Percentiles rank a stretch among this genome's conserved stretches.
These are phyloP conservation scores for Trichopoda pennipes DNA, from an alignment of 2,888 invertebrate genomes.

Conservation along the genomic window DNA sequence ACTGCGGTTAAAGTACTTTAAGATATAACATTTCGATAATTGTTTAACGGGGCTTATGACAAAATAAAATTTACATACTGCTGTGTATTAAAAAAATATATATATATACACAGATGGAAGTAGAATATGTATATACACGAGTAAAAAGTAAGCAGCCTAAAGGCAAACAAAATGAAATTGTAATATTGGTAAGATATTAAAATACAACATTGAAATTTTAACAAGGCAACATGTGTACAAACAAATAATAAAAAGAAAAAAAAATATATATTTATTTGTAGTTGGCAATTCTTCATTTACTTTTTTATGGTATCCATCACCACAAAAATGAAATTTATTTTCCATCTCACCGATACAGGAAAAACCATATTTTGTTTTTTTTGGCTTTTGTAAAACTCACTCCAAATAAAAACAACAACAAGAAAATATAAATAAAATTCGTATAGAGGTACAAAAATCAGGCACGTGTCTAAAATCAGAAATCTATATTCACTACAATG, in stretches of 20 bases:
- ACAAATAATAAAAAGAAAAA: slow-evolving; percentile 5
- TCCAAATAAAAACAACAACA: background rate
- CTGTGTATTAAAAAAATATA: no score
- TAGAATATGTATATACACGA: background rate
- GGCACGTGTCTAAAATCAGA: slow-evolving; percentile 29
- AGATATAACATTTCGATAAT: slow-evolving; percentile 16
- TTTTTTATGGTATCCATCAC: slow-evolving; percentile 44
- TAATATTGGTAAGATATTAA: slow-evolving; percentile 52
- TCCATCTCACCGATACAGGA: background rate
- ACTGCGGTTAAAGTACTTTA: background rate
- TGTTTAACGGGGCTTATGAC: slow-evolving; percentile 6
- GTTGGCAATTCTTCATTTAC: slow-evolving; percentile 33
- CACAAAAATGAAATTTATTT: slow-evolving; percentile 1
- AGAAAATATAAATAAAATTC: background rate
- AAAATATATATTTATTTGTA: slow-evolving; percentile 31
- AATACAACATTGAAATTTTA: slow-evolving; percentile 26
- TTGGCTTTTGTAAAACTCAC: no score
- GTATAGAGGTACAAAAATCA: slow-evolving; percentile 11
- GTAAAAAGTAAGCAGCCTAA: slow-evolving; percentile 1
- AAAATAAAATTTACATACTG: background rate
- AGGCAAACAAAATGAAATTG: slow-evolving; percentile 41
- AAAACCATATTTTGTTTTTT: no score
- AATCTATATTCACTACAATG: slow-evolving; percentile 36
- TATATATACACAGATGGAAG: no score
- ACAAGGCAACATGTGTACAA: slow-evolving; percentile 34